phyloP scores from a whole-genome alignment of 1,140 invertebrate genomes.

The Trachymyrmex septentrionalis region DNA sequence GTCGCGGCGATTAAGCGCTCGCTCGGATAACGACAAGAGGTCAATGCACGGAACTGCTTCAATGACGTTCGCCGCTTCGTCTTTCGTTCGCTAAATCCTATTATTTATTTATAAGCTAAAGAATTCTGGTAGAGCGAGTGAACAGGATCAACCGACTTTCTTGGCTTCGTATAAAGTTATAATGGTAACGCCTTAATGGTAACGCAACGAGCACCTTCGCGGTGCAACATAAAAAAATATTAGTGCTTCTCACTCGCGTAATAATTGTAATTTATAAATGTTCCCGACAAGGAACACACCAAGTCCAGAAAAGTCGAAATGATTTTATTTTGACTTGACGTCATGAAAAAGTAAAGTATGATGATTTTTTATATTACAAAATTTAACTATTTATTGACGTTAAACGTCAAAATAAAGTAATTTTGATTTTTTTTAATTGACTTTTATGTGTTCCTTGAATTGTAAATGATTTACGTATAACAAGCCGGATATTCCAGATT shows the following conservation, averaged over 20 bases:
- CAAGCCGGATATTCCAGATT: not conserved
- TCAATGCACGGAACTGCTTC: constrained; percentile 79
- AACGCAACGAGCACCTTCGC: not conserved
- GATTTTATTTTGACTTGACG: too few relatives aligned
- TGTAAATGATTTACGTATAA: not conserved
- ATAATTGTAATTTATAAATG: constrained; percentile 11
- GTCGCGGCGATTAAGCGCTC: constrained; percentile 63
- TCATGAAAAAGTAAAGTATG: too few relatives aligned
- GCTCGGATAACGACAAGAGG: constrained; percentile 55
- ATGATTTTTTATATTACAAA: too few relatives aligned
- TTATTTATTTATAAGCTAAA: constrained; percentile 74
- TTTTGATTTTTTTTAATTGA: too few relatives aligned
- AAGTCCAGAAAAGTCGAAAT: too few relatives aligned
- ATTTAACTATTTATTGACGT: too few relatives aligned
- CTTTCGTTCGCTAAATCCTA: constrained; percentile 75
- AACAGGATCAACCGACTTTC: constrained; percentile 48
- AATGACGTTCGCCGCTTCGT: constrained; percentile 72
- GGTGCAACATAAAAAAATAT: not conserved
- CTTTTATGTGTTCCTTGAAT: too few relatives aligned
- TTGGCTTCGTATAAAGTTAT: constrained; percentile 66
- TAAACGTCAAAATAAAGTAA: too few relatives aligned
- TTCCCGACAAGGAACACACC: too few relatives aligned
- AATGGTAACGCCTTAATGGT: not conserved
- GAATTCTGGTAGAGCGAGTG: not conserved
- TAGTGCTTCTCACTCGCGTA: not conserved